Conservation (phyloP, 2,113 vertebrate species). For the Mirza zaza region DNA sequence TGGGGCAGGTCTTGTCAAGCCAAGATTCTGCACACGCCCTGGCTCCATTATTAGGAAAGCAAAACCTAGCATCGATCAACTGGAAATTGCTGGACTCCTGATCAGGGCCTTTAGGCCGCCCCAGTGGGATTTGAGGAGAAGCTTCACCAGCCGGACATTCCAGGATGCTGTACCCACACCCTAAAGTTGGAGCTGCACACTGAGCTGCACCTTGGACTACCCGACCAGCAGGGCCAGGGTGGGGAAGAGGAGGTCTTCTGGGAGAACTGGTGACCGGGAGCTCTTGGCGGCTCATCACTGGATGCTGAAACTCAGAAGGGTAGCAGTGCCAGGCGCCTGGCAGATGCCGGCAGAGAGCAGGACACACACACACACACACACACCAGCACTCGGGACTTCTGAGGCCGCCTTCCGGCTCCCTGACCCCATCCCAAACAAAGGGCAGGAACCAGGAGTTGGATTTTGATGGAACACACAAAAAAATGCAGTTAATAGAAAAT, state of each 20-base stretch:
- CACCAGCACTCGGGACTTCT: background rate
- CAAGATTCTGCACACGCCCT: background rate
- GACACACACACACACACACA: too few relatives aligned
- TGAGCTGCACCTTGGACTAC: background rate
- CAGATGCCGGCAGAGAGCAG: background rate
- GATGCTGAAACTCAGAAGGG: background rate
- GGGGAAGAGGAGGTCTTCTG: background rate
- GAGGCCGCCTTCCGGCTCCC: background rate
- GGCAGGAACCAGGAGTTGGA: background rate
- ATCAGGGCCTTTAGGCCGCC: background rate
- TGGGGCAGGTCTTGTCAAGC: background rate
- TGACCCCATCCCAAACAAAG: background rate
- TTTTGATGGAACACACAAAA: background rate
- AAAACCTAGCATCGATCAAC: background rate
- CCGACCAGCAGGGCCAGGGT: fast-evolving
- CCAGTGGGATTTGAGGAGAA: background rate
- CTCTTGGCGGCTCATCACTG: background rate
- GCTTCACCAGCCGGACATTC: background rate
- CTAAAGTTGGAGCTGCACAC: background rate
- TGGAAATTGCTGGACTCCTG: background rate
- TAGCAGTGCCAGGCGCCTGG: background rate
- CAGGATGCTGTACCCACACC: too few relatives aligned
- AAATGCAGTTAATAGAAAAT: background rate
- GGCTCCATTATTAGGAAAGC: background rate
- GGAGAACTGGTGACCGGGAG: background rate